Evolutionary conservation across 2,113 vertebrate genomes (phyloP).

Genomic region (Sitta europaea): DNA sequence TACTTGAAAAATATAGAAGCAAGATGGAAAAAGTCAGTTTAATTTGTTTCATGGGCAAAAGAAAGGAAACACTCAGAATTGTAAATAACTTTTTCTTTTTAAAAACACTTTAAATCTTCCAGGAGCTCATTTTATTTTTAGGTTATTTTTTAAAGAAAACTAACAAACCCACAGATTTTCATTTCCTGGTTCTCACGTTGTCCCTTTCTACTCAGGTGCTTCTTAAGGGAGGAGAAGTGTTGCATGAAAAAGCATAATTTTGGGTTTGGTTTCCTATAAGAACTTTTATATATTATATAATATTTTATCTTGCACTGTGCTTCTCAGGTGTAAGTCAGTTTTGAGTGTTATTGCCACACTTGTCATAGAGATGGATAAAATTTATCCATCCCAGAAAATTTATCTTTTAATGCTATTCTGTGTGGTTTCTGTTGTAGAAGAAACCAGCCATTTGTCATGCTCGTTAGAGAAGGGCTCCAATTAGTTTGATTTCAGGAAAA

Average conservation of each 20-base stretch:
- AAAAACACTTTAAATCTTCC: neutral
- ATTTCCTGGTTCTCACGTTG: neutral
- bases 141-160: neutral
- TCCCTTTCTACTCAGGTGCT: neutral
- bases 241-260: neutral
- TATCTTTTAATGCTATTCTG: neutral
- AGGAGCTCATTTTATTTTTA: neutral
- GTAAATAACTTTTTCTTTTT: neutral
- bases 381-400: neutral
- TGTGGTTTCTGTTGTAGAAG: neutral
- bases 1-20: neutral
- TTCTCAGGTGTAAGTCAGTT: neutral
- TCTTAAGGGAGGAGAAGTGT: neutral
- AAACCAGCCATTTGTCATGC: neutral
- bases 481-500: neutral
- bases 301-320: neutral
- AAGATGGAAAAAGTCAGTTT: neutral
- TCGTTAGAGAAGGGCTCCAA: neutral
- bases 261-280: neutral
- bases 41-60: neutral
- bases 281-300: neutral
- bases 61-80: neutral
- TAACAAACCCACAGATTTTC: neutral
- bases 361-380: neutral
- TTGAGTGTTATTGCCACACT: neutral